Evolutionary conservation across 2,888 invertebrate genomes (phyloP), one percentile per base, ranked within the genome.

Genomic region (Altica lythri): DNA sequence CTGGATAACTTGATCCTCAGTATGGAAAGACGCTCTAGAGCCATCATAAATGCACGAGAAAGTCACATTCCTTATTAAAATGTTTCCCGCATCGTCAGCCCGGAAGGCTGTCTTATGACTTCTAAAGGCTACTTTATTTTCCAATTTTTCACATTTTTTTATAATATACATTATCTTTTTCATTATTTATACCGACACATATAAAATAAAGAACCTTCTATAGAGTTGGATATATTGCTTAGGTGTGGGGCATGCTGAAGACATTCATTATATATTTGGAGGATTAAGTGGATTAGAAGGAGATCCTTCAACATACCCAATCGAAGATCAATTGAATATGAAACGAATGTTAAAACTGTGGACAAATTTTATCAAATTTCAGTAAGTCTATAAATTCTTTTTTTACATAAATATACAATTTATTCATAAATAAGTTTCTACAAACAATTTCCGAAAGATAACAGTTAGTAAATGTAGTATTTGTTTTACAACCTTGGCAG

Each of bases 331-430:
- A 18, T 2, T 45, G 6, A 22, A 3, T 1, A 46, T 38, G 38
- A 30, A 18, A 19, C 35, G 45, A 6, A n/a, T 53, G 29, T 13
- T 53, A 14, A 19, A 10, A 13, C 13, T 53, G 32, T 18, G 29
- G 46, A 46, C 38, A 16, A 53, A 53, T 46, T 53, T 46, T 16
- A 18, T 53, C 8, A 53, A 45, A 38, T 46, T 35, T 45, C 45
- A 44, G 52, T 52, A 13, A 52, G 52, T 37, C 22, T 22, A 6
- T 5, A 6, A 6, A 6, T 6, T 22, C 22, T 22, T 22, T 22
- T 22, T n/a, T n/a, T n/a, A n/a, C n/a, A n/a, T n/a, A n/a, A n/a
- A n/a, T n/a, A n/a, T n/a, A n/a, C n/a, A n/a, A n/a, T n/a, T n/a
- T n/a, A n/a, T n/a, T n/a, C n/a, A n/a, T n/a, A n/a, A n/a, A n/a